These are phyloP conservation scores for Diplazon laetatorius DNA, from an alignment of 2,888 invertebrate genomes.

Conservation along the genomic window DNA sequence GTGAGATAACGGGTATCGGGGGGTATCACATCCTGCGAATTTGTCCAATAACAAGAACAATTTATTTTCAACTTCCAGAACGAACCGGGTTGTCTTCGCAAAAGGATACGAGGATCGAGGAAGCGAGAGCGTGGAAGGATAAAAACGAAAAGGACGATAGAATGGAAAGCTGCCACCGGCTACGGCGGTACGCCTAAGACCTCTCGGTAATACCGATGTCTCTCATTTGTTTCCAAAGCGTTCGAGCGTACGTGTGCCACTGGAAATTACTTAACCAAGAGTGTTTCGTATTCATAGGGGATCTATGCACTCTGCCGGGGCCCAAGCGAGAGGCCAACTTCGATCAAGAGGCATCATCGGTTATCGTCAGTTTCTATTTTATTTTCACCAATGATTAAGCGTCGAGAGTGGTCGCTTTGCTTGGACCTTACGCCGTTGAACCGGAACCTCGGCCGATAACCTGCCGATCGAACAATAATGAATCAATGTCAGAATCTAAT, in stretches of 20 bases:
- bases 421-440: background rate
- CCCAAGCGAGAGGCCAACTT: background rate
- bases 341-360: background rate
- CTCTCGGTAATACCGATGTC: conserved; percentile 44
- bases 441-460: too few species aligned
- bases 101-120: conserved; percentile 18
- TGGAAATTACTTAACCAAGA: conserved; percentile 44
- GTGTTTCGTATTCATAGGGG: too few species aligned
- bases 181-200: conserved; percentile 15
- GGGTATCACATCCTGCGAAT: conserved; percentile 65
- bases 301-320: too few species aligned
- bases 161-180: conserved; percentile 13
- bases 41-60: conserved; percentile 70
- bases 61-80: conserved; percentile 64
- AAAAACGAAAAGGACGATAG: background rate
- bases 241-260: conserved; percentile 37
- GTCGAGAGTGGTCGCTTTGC: background rate
- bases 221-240: conserved; percentile 56
- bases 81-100: conserved; percentile 24
- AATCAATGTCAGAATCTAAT: too few species aligned
- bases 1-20: conserved; percentile 62
- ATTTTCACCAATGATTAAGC: too few species aligned
- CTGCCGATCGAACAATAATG: too few species aligned
- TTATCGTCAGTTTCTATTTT: too few species aligned
- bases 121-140: background rate